Evolutionary conservation across 35 echinoderm and acorn worm genomes (phyloP).

Genomic region (Stichopus chloronotus): DNA sequence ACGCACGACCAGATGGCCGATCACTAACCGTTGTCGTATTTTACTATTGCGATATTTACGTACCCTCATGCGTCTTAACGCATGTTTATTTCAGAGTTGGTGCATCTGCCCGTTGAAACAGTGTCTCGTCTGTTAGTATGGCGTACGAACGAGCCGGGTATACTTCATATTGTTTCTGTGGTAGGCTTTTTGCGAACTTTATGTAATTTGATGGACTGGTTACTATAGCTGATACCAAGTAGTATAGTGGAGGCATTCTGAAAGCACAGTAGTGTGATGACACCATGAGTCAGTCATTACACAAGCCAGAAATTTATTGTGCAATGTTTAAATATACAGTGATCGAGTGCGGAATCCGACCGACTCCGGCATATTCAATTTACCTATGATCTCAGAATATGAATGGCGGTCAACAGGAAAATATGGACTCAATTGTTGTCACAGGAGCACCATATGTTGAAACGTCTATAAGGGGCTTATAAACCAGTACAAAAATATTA

Average conservation of each 20-base stretch:
- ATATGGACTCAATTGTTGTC: neutral
- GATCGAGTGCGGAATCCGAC: neutral
- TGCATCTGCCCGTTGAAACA: neutral
- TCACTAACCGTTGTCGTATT: neutral
- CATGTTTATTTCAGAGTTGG: neutral
- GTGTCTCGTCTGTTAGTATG: neutral
- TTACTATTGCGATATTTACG: neutral
- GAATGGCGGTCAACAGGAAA: neutral
- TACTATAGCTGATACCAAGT: neutral
- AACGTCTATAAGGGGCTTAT: neutral
- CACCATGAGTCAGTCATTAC: neutral
- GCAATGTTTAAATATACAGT: neutral
- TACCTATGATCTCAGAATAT: slow-evolving; percentile 15
- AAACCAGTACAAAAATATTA: neutral
- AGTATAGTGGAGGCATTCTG: neutral
- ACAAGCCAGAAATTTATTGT: too few species aligned
- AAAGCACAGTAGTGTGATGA: neutral
- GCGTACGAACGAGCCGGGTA: neutral
- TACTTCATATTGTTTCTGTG: neutral
- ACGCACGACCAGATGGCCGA: too few species aligned
- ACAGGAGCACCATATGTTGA: neutral
- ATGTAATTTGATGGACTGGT: neutral
- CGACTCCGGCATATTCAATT: neutral
- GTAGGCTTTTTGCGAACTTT: neutral
- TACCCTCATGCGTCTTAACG: neutral